phyloP scores from a whole-genome alignment of 2,113 vertebrate genomes.

The Nothocercus julius region DNA sequence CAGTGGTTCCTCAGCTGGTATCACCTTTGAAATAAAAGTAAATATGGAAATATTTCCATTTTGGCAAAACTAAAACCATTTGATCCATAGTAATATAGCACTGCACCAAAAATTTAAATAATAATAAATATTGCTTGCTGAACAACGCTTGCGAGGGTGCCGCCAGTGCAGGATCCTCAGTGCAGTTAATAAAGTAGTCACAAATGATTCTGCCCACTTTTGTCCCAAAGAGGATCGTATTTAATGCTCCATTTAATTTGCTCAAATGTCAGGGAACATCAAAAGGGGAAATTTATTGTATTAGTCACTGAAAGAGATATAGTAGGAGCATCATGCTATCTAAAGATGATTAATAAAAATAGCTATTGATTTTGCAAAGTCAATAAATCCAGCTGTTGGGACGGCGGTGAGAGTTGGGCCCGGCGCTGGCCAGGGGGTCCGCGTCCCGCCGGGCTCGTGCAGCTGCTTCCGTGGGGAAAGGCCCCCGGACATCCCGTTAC shows the following conservation, averaged over 20 bases:
- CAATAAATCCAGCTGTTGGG: conserved; percentile 65
- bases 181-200: conserved; percentile 79
- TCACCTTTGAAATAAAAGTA: conserved; percentile 68
- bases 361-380: conserved; percentile 73
- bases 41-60: conserved; percentile 79
- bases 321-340: conserved; percentile 68
- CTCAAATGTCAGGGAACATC: conserved; percentile 81
- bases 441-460: no score
- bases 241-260: conserved; percentile 82
- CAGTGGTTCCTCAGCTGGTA: neutral
- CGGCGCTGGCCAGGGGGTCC: no score
- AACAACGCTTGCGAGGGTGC: conserved; percentile 56
- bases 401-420: no score
- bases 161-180: conserved; percentile 30
- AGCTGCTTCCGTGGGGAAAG: no score
- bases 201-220: conserved; percentile 73
- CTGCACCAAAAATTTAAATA: conserved; percentile 55
- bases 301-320: conserved; percentile 75
- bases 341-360: conserved; percentile 78
- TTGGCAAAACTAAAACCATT: conserved; percentile 78
- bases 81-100: conserved; percentile 70
- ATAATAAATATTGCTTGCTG: conserved; percentile 51
- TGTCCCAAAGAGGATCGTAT: conserved; percentile 75
- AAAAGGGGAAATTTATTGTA: conserved; percentile 77
- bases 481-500: no score